phyloP scores from a whole-genome alignment of 2,888 invertebrate genomes.

The Palloptera scutellata region DNA sequence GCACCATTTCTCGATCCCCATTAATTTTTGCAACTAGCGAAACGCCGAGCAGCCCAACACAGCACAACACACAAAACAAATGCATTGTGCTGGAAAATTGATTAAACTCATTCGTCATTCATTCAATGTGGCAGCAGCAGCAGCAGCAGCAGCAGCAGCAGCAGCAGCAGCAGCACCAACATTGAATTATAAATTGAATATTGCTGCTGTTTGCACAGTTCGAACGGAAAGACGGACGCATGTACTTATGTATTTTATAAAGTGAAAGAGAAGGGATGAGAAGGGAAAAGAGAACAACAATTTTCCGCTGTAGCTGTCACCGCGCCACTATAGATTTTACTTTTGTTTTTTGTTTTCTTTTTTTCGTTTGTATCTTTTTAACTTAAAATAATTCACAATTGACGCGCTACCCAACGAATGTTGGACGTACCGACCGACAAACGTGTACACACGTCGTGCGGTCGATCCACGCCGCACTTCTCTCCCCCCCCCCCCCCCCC shows the following conservation, averaged over 20 bases:
- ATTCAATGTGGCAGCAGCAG: constrained; percentile 19
- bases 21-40: constrained; percentile 5
- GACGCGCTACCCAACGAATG: too few species aligned
- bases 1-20: neutral
- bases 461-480: too few species aligned
- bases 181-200: constrained; percentile 12
- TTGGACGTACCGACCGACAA: too few species aligned
- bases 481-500: too few species aligned
- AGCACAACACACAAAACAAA: constrained; percentile 7
- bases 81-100: constrained; percentile 44
- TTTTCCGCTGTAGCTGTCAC: neutral
- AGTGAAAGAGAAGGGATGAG: too few species aligned
- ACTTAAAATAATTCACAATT: too few species aligned
- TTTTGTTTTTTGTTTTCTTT: too few species aligned
- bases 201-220: neutral
- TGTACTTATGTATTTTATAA: neutral
- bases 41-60: too few species aligned
- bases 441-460: too few species aligned
- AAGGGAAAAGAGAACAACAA: neutral
- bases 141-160: neutral
- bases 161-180: neutral
- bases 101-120: constrained; percentile 51
- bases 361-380: too few species aligned
- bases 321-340: neutral
- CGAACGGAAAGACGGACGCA: neutral